These are phyloP conservation scores for Hoplodrina ambigua DNA, from an alignment of 2,888 invertebrate genomes.

Conservation along the genomic window DNA sequence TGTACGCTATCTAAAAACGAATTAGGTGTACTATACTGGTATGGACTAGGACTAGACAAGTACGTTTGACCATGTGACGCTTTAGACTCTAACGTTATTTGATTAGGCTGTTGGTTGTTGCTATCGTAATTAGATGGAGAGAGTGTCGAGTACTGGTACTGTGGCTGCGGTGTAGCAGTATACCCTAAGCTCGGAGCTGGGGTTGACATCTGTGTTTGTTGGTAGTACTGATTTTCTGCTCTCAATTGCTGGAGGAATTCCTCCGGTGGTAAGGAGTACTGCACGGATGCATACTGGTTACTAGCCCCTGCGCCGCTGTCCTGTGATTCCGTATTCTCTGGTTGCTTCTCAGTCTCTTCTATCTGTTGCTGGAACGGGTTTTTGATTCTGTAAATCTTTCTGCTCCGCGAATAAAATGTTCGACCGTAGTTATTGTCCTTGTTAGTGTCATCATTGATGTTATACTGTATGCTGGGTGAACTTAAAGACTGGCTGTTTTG, in stretches of 20 bases:
- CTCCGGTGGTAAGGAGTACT: constrained; percentile 88
- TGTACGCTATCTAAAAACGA: constrained; percentile 76
- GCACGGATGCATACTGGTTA: constrained; percentile 87
- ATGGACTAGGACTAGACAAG: constrained; percentile 74
- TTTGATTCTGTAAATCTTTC: constrained; percentile 85
- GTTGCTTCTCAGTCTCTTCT: constrained; percentile 73
- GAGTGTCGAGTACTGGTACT: constrained; percentile 83
- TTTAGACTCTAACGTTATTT: constrained; percentile 78
- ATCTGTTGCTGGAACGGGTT: constrained; percentile 84
- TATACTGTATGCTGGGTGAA: constrained; percentile 79
- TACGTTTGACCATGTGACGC: constrained; percentile 74
- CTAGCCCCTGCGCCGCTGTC: constrained; percentile 86
- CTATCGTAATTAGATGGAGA: constrained; percentile 77
- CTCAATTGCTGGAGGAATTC: constrained; percentile 86
- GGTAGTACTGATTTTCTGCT: constrained; percentile 82
- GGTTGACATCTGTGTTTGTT: constrained; percentile 79
- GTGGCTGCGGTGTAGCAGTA: constrained; percentile 85
- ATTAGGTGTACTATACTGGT: constrained; percentile 78
- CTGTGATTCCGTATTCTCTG: constrained; percentile 69
- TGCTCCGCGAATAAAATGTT: constrained; percentile 74
- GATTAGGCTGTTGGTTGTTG: constrained; percentile 76
- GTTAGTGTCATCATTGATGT: constrained; percentile 77
- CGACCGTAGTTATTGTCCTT: constrained; percentile 78
- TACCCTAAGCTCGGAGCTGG: constrained; percentile 80
- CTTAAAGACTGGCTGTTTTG: constrained; percentile 78